Conservation (phyloP, 2,797 vertebrate species). For the Hapalemur alaotrensis region DNA sequence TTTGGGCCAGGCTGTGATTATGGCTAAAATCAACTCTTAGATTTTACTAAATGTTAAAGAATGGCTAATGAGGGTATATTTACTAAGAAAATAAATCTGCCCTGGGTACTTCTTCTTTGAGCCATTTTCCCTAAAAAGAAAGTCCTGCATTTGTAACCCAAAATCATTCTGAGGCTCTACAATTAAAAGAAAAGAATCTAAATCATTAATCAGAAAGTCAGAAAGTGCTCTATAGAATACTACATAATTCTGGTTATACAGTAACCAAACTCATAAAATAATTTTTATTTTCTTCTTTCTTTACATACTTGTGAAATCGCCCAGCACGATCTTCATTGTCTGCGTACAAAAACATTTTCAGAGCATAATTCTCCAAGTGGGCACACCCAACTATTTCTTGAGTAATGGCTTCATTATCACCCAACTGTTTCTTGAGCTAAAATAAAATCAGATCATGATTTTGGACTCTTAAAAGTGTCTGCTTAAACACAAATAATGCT, state of each 20-base stretch:
- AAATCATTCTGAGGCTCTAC: background rate
- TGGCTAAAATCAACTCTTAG: background rate
- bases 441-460: conserved; percentile 70
- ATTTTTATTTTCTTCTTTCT: conserved; percentile 33
- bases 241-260: background rate
- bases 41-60: conserved; percentile 29
- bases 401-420: conserved; percentile 94
- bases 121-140: background rate
- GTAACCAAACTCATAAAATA: background rate
- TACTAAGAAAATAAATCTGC: conserved; percentile 1
- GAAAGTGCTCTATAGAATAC: background rate
- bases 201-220: background rate
- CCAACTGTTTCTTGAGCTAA: conserved; percentile 97
- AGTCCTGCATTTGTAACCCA: background rate
- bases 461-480: background rate
- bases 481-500: conserved; percentile 12
- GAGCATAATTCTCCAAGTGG: conserved; percentile 97
- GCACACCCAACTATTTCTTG: conserved; percentile 98
- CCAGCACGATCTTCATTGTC: conserved; percentile 96
- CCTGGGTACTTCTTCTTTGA: background rate
- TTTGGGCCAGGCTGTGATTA: background rate
- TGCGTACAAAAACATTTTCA: conserved; percentile 98
- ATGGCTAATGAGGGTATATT: background rate
- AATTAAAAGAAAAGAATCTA: background rate
- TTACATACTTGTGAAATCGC: conserved; percentile 95